Percentiles rank a stretch among this genome's conserved stretches.
These are phyloP conservation scores for Callithrix jacchus DNA, from an alignment of 2,113 vertebrate genomes.

Conservation along the genomic window DNA sequence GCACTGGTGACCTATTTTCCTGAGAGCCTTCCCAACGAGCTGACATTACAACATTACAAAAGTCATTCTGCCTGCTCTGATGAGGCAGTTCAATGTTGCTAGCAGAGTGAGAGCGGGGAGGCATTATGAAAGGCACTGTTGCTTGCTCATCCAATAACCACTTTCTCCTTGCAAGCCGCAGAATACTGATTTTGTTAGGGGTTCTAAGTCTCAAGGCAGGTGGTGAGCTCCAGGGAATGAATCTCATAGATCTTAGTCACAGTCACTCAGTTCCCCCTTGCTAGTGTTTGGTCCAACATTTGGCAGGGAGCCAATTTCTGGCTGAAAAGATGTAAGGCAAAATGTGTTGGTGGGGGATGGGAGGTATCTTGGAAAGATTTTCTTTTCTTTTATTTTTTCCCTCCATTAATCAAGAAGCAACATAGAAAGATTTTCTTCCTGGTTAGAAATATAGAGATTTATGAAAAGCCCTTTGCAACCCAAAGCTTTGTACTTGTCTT, in stretches of 20 bases:
- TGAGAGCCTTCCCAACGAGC: neutral
- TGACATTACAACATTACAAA: neutral
- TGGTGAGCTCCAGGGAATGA: neutral
- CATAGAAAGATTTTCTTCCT: neutral
- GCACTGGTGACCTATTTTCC: neutral
- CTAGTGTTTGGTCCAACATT: neutral
- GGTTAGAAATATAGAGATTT: conserved; percentile 36
- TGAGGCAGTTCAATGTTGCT: neutral
- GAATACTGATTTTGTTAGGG: neutral
- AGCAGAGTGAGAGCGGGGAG: neutral
- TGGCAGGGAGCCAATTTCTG: neutral
- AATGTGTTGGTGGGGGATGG: neutral
- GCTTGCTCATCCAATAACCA: neutral
- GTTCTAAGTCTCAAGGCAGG: neutral
- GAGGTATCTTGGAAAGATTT: neutral
- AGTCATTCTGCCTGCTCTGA: neutral
- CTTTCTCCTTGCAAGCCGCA: neutral
- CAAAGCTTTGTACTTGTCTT: neutral
- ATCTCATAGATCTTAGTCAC: neutral
- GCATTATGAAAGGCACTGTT: neutral
- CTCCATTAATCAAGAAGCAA: no score
- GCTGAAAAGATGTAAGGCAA: neutral
- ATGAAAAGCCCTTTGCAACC: neutral
- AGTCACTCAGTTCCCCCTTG: neutral
- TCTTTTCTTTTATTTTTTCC: no score